phyloP scores from a whole-genome alignment of 2,797 vertebrate genomes.

The Leptodactylus fallax region DNA sequence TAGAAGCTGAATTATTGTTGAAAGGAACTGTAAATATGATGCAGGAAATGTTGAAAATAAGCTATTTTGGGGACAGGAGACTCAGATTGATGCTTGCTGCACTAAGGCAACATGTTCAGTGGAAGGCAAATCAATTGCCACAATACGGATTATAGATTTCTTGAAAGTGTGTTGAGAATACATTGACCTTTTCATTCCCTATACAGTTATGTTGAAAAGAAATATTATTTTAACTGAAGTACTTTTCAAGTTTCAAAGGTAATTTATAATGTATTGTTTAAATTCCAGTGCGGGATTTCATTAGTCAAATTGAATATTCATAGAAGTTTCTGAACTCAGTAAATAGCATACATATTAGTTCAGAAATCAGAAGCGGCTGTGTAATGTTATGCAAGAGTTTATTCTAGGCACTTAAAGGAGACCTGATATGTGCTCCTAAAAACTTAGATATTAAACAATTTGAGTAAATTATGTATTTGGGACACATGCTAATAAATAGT shows the following conservation, averaged over 20 bases:
- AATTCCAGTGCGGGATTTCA: not conserved
- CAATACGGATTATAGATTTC: conserved; percentile 47
- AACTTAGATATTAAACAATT: not conserved
- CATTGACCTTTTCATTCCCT: conserved; percentile 40
- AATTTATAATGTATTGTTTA: conserved; percentile 35
- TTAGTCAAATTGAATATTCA: conserved; percentile 20
- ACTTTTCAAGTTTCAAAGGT: conserved; percentile 13
- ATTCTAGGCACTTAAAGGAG: not conserved
- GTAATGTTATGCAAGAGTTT: not conserved
- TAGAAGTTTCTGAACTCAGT: not conserved
- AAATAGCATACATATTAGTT: not conserved
- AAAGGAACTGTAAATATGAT: not conserved
- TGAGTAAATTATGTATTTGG: too few species aligned
- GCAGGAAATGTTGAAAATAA: not conserved
- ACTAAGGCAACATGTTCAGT: conserved; percentile 25
- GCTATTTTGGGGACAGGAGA: conserved; percentile 16
- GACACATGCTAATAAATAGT: too few species aligned
- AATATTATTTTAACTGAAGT: conserved; percentile 35
- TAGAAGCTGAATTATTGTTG: not conserved
- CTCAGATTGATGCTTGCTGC: conserved; percentile 15
- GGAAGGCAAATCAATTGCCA: conserved; percentile 33
- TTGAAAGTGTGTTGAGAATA: conserved; percentile 12
- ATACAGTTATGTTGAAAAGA: conserved; percentile 10
- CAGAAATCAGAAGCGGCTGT: not conserved
- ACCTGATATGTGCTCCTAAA: not conserved